phyloP scores from a whole-genome alignment of 2,113 vertebrate species.

The Calidris pygmaea region DNA sequence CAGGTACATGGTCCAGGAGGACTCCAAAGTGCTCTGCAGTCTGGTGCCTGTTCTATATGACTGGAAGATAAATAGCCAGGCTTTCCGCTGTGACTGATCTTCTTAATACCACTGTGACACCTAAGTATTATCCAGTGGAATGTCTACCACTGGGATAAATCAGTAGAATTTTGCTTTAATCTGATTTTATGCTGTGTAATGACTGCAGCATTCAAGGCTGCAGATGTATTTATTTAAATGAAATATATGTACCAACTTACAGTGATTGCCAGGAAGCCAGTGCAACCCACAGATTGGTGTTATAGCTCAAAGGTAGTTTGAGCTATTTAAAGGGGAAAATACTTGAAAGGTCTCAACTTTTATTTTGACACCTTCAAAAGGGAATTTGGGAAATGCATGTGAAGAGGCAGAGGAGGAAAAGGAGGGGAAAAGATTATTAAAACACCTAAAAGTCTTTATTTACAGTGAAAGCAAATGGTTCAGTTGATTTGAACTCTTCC shows the following conservation, averaged over 20 bases:
- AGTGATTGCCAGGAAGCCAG: not conserved
- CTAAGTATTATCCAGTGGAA: not conserved
- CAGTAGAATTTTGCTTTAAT: not conserved
- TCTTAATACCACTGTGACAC: not conserved
- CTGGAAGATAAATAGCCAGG: not conserved
- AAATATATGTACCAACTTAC: not conserved
- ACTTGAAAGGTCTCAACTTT: not conserved
- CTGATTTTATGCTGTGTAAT: not conserved
- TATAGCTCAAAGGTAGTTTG: not conserved
- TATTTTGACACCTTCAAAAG: not conserved
- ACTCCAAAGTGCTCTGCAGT: not conserved
- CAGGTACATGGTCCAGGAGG: not conserved
- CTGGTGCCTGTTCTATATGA: not conserved
- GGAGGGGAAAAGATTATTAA: not conserved
- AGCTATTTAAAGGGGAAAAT: not conserved
- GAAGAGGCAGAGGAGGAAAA: not conserved
- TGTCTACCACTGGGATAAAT: not conserved
- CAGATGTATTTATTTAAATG: not conserved
- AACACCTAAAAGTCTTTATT: not conserved
- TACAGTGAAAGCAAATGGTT: not conserved
- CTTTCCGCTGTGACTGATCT: not conserved
- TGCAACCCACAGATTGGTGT: not conserved
- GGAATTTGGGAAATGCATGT: not conserved
- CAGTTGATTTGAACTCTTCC: not conserved
- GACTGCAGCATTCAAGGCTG: not conserved